phyloP scores from a whole-genome alignment of 1,140 invertebrate genomes.

The Papilio xuthus region DNA sequence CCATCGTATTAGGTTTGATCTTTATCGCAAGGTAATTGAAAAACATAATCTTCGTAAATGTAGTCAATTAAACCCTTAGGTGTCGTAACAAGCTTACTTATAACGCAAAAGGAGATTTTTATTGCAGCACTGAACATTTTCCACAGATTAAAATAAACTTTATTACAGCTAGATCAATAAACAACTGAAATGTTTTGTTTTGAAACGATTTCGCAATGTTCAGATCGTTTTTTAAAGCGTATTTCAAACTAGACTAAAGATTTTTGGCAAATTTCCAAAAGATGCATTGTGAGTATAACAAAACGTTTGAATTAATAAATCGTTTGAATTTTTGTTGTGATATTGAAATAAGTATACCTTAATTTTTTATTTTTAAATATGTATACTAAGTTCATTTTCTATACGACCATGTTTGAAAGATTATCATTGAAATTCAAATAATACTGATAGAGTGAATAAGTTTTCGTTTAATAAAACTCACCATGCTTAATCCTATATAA shows the following conservation, averaged over 20 bases:
- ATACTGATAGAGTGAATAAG: neutral
- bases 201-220: conserved; percentile 15
- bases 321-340: neutral
- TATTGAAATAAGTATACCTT: no score
- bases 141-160: neutral
- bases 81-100: neutral
- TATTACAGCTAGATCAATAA: neutral
- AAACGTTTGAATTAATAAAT: neutral
- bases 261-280: conserved; percentile 26
- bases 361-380: no score
- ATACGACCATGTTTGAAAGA: no score
- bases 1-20: neutral
- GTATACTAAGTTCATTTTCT: no score
- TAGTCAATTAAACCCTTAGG: neutral
- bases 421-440: no score
- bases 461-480: neutral
- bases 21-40: neutral
- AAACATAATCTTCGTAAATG: neutral
- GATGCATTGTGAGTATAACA: conserved; percentile 13
- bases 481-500: neutral
- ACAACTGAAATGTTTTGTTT: neutral
- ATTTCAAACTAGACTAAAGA: conserved; percentile 18
- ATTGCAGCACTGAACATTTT: neutral
- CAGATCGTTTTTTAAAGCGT: conserved; percentile 14
- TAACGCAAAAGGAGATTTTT: neutral